Conservation (phyloP, 2,113 vertebrate species). For the Meles meles region DNA sequence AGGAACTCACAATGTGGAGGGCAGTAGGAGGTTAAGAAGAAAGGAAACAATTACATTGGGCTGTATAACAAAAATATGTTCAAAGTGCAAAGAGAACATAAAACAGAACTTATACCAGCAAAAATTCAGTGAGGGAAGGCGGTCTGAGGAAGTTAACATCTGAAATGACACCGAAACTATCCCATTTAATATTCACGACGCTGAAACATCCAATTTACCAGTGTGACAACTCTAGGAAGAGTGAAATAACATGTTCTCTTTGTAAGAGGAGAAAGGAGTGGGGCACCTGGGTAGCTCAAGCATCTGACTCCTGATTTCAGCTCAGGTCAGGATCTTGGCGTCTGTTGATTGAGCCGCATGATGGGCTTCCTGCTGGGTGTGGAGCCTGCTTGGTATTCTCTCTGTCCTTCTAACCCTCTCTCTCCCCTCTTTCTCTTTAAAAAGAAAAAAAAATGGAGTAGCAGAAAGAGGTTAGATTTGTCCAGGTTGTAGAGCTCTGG, state of each 20-base stretch:
- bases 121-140: not conserved
- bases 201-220: not conserved
- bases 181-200: not conserved
- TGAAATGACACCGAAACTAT: not conserved
- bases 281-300: not conserved
- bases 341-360: not conserved
- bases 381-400: not conserved
- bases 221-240: not conserved
- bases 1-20: not conserved
- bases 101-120: not conserved
- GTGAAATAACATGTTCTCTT: not conserved
- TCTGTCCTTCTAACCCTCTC: not conserved
- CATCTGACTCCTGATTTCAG: not conserved
- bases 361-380: not conserved
- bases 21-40: rapidly evolving
- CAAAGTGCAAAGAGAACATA: not conserved
- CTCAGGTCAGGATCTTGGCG: not conserved
- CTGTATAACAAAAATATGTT: not conserved
- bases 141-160: not conserved
- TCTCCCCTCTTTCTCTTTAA: not conserved
- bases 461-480: not conserved
- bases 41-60: not conserved
- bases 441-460: not conserved
- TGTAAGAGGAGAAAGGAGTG: not conserved
- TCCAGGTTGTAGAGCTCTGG: not conserved